Conservation (phyloP, 2,113 vertebrate genomes). For the Atractosteus spatula region DNA sequence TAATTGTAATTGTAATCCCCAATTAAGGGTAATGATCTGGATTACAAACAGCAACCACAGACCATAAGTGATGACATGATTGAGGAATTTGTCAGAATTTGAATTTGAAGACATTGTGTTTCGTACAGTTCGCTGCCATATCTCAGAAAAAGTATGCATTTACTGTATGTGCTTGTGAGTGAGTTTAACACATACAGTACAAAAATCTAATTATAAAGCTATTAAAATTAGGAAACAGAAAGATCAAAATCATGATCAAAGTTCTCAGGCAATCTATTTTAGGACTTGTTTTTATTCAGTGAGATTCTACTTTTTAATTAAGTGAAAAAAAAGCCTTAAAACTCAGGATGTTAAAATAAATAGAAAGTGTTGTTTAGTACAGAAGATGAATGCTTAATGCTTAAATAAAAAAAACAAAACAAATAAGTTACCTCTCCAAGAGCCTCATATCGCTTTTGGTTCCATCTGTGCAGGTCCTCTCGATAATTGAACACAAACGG, state of each 20-base stretch:
- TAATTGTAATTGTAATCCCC: too few relatives aligned
- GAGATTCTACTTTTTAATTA: slow-evolving; percentile 4
- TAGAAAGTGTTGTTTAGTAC: not conserved
- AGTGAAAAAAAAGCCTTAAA: not conserved
- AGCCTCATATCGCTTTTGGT: slow-evolving; percentile 96
- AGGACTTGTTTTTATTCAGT: not conserved
- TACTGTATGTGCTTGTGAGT: too few relatives aligned
- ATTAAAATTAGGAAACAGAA: slow-evolving; percentile 34
- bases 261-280: slow-evolving; percentile 15
- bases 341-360: not conserved
- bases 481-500: slow-evolving; percentile 93
- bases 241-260: slow-evolving; percentile 33
- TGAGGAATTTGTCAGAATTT: too few relatives aligned
- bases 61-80: too few relatives aligned
- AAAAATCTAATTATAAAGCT: slow-evolving; percentile 38
- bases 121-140: too few relatives aligned
- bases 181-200: too few relatives aligned
- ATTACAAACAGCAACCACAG: too few relatives aligned
- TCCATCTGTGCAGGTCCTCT: slow-evolving; percentile 96
- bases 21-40: too few relatives aligned
- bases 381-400: not conserved
- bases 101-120: too few relatives aligned
- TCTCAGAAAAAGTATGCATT: too few relatives aligned
- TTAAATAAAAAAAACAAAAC: not conserved
- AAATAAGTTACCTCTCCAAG: slow-evolving; percentile 86